Conservation (phyloP, 2,113 vertebrate genomes). For the Neotragus moschatus region DNA sequence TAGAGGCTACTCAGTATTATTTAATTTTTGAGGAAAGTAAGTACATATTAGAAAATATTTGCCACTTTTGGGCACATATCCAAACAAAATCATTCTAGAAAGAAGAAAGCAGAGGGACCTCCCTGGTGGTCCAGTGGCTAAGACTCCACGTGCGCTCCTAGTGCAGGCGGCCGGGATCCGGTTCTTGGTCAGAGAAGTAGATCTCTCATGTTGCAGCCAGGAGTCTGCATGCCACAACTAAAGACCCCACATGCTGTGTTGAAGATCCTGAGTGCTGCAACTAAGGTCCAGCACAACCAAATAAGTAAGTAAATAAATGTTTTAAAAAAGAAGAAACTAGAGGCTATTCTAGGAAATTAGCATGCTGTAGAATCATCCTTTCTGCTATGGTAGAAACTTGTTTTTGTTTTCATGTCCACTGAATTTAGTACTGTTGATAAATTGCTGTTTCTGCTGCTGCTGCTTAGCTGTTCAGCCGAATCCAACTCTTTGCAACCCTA, state of each 20-base stretch:
- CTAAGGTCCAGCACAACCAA: neutral
- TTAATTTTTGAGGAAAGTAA: neutral
- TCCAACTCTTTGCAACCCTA: neutral
- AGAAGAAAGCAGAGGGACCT: neutral
- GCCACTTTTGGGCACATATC: neutral
- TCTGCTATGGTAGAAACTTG: neutral
- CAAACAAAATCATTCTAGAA: neutral
- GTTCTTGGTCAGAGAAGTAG: neutral
- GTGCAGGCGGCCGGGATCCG: accelerated
- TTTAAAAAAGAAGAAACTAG: neutral
- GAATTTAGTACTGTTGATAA: neutral
- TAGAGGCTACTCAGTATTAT: neutral
- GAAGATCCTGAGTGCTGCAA: neutral
- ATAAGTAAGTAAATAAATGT: neutral
- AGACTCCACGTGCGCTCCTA: neutral
- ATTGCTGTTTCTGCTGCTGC: neutral
- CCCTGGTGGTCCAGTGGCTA: neutral
- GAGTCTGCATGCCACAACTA: neutral
- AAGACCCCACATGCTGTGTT: neutral
- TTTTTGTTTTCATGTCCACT: neutral
- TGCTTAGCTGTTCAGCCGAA: neutral
- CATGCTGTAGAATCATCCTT: neutral
- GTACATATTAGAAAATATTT: neutral
- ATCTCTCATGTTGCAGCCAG: neutral
- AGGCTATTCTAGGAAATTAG: neutral